Conservation (phyloP, 1,140 invertebrate species). For the Trinorchestia longiramus region DNA sequence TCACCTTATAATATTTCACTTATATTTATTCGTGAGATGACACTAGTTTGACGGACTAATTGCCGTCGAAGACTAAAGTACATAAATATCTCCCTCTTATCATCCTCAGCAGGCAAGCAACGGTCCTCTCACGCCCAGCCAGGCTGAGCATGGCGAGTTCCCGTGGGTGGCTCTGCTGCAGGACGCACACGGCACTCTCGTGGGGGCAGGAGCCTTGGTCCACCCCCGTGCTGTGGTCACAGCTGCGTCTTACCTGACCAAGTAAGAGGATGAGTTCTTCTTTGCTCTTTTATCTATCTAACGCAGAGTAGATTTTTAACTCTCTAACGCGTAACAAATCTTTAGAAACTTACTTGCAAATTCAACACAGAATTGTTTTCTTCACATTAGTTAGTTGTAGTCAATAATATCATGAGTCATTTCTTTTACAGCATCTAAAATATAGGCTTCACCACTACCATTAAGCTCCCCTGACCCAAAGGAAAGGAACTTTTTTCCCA, state of each 20-base stretch:
- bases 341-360: too few species aligned
- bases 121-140: not conserved
- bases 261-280: not conserved
- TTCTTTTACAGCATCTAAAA: too few species aligned
- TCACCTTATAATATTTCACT: not conserved
- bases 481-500: too few species aligned
- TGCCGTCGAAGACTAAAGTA: not conserved
- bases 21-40: not conserved
- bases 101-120: not conserved
- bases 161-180: constrained; percentile 47
- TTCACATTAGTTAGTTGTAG: too few species aligned
- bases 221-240: constrained; percentile 21
- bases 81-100: not conserved
- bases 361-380: not conserved
- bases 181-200: not conserved
- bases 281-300: not conserved
- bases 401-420: too few species aligned
- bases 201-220: constrained; percentile 18
- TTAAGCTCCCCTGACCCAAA: too few species aligned
- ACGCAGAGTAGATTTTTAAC: not conserved
- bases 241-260: not conserved
- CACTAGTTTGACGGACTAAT: not conserved
- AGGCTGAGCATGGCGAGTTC: not conserved
- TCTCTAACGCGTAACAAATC: too few species aligned
- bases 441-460: too few species aligned